Conservation (phyloP, 2,113 vertebrate genomes). For the Chelonoidis abingdonii region DNA sequence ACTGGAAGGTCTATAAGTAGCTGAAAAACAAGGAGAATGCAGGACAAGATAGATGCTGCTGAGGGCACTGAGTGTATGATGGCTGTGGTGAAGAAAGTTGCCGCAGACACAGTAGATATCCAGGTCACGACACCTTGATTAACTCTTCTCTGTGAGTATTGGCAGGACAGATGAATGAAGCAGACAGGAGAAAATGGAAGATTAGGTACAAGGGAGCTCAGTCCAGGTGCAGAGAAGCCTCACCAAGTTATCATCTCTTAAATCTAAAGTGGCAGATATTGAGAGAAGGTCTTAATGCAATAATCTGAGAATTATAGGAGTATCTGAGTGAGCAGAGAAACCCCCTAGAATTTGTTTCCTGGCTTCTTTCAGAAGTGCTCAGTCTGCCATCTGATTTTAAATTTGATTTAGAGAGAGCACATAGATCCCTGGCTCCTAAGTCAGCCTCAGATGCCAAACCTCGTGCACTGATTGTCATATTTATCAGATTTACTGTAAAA, state of each 20-base stretch:
- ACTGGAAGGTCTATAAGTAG: not conserved
- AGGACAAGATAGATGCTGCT: not conserved
- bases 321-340: not conserved
- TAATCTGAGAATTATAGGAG: not conserved
- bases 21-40: not conserved
- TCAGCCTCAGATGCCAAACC: not conserved
- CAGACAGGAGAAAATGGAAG: not conserved
- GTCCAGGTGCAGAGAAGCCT: not conserved
- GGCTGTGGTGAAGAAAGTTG: not conserved
- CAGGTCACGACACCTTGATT: not conserved
- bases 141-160: not conserved
- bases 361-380: not conserved
- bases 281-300: not conserved
- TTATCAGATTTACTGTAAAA: not conserved
- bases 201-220: not conserved
- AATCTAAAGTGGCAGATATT: not conserved
- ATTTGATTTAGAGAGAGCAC: not conserved
- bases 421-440: not conserved
- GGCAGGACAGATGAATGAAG: not conserved
- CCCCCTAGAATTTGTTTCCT: not conserved
- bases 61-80: not conserved
- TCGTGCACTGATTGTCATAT: not conserved
- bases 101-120: not conserved
- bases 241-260: not conserved
- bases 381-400: not conserved